Base-by-base conservation (phyloP, 2,888 invertebrate species). In the Spisula solida region DNA sequence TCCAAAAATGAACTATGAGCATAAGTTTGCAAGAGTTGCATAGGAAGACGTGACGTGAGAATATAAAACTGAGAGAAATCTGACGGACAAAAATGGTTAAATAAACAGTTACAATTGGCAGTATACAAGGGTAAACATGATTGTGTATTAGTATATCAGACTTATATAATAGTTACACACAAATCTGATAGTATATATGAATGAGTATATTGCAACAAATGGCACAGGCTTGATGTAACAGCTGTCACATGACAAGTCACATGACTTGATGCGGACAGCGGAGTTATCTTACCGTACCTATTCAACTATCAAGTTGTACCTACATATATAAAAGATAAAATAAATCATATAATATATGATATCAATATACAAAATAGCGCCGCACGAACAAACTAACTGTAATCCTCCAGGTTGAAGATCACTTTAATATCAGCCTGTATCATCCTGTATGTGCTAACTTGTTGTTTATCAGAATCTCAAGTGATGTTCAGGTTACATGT, bases 191-290 rank as follows among this genome's bases (percentile, higher is more conserved):
- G 16, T 31, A 75, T 18, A n/a, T 66, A 25, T 75, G 18, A 25
- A 31, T 34, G 31, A 31, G 34, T 75, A 75, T 75, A 75, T 31
- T 75, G 75, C 34, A 75, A 12, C 75, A 75, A 5, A 75, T 75
- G 75, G 75, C 75, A 75, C 75, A 31, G 2, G 6, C 25, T 60
- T 75, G 41, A 34, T 31, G 75, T 12, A n/a, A 25, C 18, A 66
- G 66, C 70, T 1, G n/a, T n/a, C n/a, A n/a, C n/a, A n/a, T n/a
- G 31, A 29, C 70, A 70, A 10, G 29, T 25, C 75, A 60, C n/a
- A 60, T 60, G 60, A 16, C 51, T 14, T 51, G 1, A 51, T 12
- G 5, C 12, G 12, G 6, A 47, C 47, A 51, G 6, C 12, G 10
- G 16, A 51, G 51, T 51, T 10, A 51, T 51, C 51, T 16, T 51